Evolutionary conservation across 2,888 invertebrate genomes (phyloP), one percentile per base, ranked within the genome.

Genomic region (Zootermopsis nevadensis): DNA sequence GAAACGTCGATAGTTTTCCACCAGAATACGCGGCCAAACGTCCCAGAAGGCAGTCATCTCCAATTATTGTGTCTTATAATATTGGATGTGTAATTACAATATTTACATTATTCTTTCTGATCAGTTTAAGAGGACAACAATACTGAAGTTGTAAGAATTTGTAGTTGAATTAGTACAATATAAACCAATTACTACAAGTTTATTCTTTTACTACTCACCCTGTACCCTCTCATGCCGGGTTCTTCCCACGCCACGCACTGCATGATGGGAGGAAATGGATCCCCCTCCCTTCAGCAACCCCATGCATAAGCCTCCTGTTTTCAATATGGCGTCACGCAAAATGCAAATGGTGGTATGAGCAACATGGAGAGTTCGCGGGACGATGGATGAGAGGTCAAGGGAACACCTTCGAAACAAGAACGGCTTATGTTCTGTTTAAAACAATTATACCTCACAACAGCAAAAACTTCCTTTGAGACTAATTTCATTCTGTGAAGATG

Each of bases 291-390:
- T n/a, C 27, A 24, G 1, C 60, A 24, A 27, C 79, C 77, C 55
- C 33, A 24, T 77, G 48, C 77, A 77, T 33, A 77, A 77, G 77
- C 79, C 66, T 79, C 66, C 79, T 79, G 48, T 79, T 79, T 79
- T 79, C 82, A 82, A 82, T 77, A 82, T 82, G 82, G 82, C 82
- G 82, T 81, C 82, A 82, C 77, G 76, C 82, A 82, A 77, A 82
- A 82, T 82, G 82, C 82, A 76, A 82, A 82, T 82, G 82, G 79
- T 79, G 55, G 79, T 35, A 66, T 79, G 79, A 79, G 66, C 55
- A 79, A 79, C 66, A 79, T 66, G 79, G 79, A 79, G 60, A 55
- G 79, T 79, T 79, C 60, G 79, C 79, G 24, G 77, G 66, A 19
- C 79, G 66, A 79, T 79, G 48, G 79, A 79, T 53, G 79, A 79